Base-by-base conservation (phyloP, 2,888 invertebrate genomes). In the Mellilla xanthometata region DNA sequence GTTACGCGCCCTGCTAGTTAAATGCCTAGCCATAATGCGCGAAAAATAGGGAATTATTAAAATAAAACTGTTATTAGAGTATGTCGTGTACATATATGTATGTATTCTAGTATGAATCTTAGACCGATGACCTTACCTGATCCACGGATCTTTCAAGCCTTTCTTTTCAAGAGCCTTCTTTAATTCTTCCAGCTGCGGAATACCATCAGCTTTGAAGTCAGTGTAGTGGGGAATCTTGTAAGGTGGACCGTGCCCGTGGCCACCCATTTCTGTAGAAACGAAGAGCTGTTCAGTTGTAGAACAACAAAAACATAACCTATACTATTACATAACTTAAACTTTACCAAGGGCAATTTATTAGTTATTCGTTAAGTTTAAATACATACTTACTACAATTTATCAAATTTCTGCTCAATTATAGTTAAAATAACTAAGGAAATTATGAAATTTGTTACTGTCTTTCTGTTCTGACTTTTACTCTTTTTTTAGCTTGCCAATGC, bases 101-200 rank as follows among this genome's bases (percentile, higher is more conserved):
- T n/a, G n/a, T n/a, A n/a, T n/a, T n/a, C n/a, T n/a, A n/a, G n/a
- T n/a, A n/a, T n/a, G n/a, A n/a, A n/a, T n/a, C n/a, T n/a, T n/a
- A n/a, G n/a, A n/a, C n/a, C n/a, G n/a, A n/a, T 11, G 13, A 12
- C 12, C 31, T n/a, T 67, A 94, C 94, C 97, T 93, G 36, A 96
- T 85, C 97, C 97, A 97, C 0, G 97, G 97, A 79, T 97, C 96
- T 50, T 91, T 92, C 1, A 97, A 79, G 2, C 96, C 96, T 65
- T 93, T 91, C 26, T 91, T 81, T 0, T 92, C 93, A 9, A 97
- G 87, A 0, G 92, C 92, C 50, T 91, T 82, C 72, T 94, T 90
- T 0, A 95, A 88, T 57, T 91, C 81, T 51, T 93, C 73, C 33
- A 97, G 78, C 62, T 94, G 77, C 0, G 94, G 93, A 12, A 92